A percentile compares a stretch with the other conserved stretches of the same genome.
Conservation (phyloP, 2,113 vertebrate genomes). For the Hiodon alosoides region DNA sequence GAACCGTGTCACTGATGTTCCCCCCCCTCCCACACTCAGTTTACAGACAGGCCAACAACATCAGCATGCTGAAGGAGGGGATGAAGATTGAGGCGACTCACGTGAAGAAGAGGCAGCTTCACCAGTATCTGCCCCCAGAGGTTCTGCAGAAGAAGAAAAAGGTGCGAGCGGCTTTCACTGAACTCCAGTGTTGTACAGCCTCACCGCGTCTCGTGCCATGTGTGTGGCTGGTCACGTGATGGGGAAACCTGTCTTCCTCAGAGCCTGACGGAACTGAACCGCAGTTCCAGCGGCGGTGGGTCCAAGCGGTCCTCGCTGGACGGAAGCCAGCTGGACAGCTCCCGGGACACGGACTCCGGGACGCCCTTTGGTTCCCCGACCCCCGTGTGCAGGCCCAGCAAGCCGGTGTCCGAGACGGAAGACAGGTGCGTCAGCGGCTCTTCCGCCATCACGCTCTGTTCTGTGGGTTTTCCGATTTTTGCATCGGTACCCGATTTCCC, state of each 20-base stretch:
- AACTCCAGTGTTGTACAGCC: too few relatives aligned
- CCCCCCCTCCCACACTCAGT: slow-evolving; percentile 65
- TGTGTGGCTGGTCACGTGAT: neutral
- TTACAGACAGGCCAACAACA: slow-evolving; percentile 89
- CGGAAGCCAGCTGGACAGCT: slow-evolving; percentile 71
- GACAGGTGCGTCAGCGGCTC: slow-evolving; percentile 57
- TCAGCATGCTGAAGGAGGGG: slow-evolving; percentile 88
- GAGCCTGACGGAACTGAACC: slow-evolving; percentile 74
- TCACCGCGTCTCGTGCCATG: neutral
- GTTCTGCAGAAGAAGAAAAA: slow-evolving; percentile 88
- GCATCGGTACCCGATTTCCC: too few relatives aligned
- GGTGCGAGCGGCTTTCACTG: slow-evolving; percentile 51
- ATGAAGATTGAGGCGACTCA: slow-evolving; percentile 96
- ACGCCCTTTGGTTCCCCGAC: slow-evolving; percentile 67
- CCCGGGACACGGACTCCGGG: slow-evolving; percentile 71
- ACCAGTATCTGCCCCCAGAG: slow-evolving; percentile 86
- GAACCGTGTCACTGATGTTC: too few relatives aligned
- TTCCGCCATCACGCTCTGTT: neutral
- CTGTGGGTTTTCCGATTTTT: neutral
- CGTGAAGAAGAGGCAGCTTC: slow-evolving; percentile 89
- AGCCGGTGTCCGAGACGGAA: slow-evolving; percentile 58
- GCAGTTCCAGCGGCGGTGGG: slow-evolving; percentile 60
- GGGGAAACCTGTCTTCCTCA: slow-evolving; percentile 37
- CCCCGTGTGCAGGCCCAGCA: slow-evolving; percentile 52
- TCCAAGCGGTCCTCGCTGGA: slow-evolving; percentile 75